These are phyloP conservation scores for Pseudomyrmex concolor DNA, from an alignment of 1,140 invertebrate species.

Conservation along the genomic window DNA sequence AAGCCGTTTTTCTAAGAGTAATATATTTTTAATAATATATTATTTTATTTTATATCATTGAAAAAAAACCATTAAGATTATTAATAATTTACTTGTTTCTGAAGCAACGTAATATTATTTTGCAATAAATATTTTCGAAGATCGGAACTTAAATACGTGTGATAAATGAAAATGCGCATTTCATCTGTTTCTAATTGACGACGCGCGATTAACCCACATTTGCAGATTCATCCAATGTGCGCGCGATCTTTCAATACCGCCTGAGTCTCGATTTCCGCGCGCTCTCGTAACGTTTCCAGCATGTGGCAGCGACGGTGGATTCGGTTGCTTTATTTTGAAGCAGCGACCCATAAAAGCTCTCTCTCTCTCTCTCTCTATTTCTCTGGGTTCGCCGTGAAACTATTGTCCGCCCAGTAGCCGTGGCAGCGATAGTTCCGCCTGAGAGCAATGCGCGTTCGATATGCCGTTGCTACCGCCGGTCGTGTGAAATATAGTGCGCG, in stretches of 20 bases:
- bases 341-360: constrained; percentile 76
- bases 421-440: constrained; percentile 24
- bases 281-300: constrained; percentile 25
- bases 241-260: constrained; percentile 17
- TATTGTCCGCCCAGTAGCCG: constrained; percentile 25
- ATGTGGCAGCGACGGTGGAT: constrained; percentile 57
- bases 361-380: constrained; percentile 15
- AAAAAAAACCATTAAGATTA: too few relatives aligned
- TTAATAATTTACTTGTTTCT: not conserved
- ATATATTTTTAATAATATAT: too few relatives aligned
- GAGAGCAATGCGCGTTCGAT: constrained; percentile 37
- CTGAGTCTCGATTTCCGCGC: not conserved
- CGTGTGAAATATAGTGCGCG: constrained; percentile 55
- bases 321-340: constrained; percentile 78
- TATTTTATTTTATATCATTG: too few relatives aligned
- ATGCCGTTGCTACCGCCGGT: constrained; percentile 1
- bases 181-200: constrained; percentile 21
- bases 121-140: not conserved
- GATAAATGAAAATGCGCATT: not conserved
- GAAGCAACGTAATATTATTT: not conserved
- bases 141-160: not conserved
- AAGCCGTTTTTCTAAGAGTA: too few relatives aligned
- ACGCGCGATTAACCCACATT: constrained; percentile 32
- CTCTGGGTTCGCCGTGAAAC: constrained; percentile 6
- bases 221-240: not conserved